Base-by-base conservation (phyloP, 2,888 invertebrate genomes). In the Philereme transversata region DNA sequence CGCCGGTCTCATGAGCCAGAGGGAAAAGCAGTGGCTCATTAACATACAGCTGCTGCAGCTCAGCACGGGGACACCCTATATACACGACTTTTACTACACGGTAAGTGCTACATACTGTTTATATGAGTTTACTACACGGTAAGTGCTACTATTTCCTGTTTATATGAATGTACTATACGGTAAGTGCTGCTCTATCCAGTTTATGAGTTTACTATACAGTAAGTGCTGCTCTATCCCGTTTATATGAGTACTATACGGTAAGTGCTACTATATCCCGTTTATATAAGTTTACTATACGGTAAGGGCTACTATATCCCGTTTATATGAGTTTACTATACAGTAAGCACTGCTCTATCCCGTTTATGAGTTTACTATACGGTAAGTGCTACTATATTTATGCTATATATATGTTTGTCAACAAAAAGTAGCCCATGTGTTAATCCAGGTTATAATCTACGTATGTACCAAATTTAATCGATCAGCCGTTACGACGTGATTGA, bases 71-170 rank as follows among this genome's bases (percentile, higher is more conserved):
- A 98, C 99, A 63, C 99, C 99, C 0, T 98, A 98, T 83, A 95
- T 98, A 74, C 99, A 99, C 81, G 99, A 99, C 86, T 99, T 97
- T 83, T 99, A 99, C 81, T 99, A 97, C 78, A 97, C 97, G 46
- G 98, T 97, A 75, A 90, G 93, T 84, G 7, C 11, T 51, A 40
- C 40, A 40, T 6, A 6, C 40, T 22, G 51, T 34, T 43, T 44
- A 41, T 49, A 46, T 36, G 22, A 10, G 10, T 7, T 36, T 36
- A 22, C 38, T 11, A 36, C 1, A 36, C 36, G 36, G 36, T 43
- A 50, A 5, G 33, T 40, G 8, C 4, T 22, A 4, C 10, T 5
- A 36, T 7, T 3, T 7, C 36, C 36, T 4, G 7, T 36, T 36
- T 36, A 8, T 8, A 7, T 8, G 40, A 40, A 3, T 22, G 4